These are phyloP conservation scores for Enteromius treurensis DNA, from an alignment of 2,797 vertebrate genomes.

Conservation along the genomic window DNA sequence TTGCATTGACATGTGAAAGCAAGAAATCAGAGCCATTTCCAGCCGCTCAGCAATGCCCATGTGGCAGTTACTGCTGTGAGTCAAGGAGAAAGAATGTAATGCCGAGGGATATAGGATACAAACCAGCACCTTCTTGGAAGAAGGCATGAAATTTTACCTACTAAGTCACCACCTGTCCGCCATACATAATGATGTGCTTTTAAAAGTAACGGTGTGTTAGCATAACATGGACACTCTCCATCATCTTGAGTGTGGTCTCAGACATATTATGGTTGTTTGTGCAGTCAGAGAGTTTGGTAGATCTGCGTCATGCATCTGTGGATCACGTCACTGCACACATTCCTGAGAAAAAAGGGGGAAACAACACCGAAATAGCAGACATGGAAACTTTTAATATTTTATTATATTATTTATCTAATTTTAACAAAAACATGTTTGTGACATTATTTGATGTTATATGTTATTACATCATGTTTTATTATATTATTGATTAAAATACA, in stretches of 20 bases:
- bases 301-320: constrained; percentile 14
- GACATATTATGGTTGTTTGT: not conserved
- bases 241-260: constrained; percentile 19
- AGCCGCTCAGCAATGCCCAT: not conserved
- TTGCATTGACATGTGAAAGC: constrained; percentile 2
- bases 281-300: not conserved
- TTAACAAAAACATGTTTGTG: too few relatives aligned
- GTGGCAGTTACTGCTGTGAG: constrained; percentile 17
- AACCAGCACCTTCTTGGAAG: not conserved
- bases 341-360: not conserved
- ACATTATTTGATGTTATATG: too few relatives aligned
- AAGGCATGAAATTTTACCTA: constrained; percentile 5
- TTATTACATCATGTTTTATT: not conserved
- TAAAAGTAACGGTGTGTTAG: not conserved
- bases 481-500: not conserved
- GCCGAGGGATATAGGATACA: constrained; percentile 6
- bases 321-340: not conserved
- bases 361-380: not conserved
- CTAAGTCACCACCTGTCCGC: not conserved
- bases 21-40: constrained; percentile 4
- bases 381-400: not conserved
- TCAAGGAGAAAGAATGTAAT: constrained; percentile 16
- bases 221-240: constrained; percentile 21
- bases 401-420: not conserved
- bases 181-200: constrained; percentile 8